phyloP scores from a whole-genome alignment of 2,797 vertebrate species.

The Catamblyrhynchus diadema region DNA sequence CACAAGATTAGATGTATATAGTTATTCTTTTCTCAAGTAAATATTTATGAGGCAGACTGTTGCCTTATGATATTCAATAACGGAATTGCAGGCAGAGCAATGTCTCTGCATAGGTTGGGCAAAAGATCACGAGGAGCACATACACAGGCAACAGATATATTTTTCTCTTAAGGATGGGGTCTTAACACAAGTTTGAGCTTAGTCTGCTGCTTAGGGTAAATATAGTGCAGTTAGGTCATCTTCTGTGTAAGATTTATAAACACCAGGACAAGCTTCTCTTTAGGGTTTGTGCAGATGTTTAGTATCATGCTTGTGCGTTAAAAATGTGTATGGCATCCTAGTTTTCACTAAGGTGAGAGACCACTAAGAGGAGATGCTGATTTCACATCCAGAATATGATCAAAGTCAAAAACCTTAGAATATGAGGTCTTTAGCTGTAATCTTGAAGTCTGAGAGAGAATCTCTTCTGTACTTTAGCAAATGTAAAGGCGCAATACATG shows the following conservation, averaged over 20 bases:
- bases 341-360: not conserved
- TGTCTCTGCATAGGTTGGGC: not conserved
- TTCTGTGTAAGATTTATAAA: not conserved
- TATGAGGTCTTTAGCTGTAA: not conserved
- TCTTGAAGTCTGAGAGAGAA: not conserved
- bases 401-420: not conserved
- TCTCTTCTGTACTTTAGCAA: not conserved
- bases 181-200: not conserved
- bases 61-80: not conserved
- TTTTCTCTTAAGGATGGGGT: not conserved
- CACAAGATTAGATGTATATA: not conserved
- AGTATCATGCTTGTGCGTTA: not conserved
- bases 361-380: not conserved
- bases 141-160: not conserved
- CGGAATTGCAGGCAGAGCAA: not conserved
- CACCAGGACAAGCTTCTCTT: not conserved
- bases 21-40: not conserved
- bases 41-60: not conserved
- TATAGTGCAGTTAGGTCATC: not conserved
- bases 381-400: not conserved
- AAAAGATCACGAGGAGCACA: not conserved
- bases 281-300: not conserved
- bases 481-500: not conserved
- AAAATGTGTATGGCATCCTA: not conserved
- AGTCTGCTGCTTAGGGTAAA: not conserved